phyloP scores from a whole-genome alignment of 2,113 vertebrate species.

The Hippocampus abdominalis region DNA sequence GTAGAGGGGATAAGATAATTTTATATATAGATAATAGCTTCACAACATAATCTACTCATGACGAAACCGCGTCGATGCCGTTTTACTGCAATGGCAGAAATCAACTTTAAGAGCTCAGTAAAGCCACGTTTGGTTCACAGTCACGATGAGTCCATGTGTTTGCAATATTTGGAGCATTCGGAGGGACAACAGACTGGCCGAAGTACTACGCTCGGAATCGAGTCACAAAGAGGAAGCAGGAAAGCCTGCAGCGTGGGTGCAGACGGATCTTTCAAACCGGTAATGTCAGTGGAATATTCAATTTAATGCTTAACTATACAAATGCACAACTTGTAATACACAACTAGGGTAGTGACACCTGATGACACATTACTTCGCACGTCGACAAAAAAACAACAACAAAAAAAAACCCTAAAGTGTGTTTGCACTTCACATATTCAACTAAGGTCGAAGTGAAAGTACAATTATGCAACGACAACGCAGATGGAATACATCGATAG shows the following conservation, averaged over 20 bases:
- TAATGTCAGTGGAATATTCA: constrained; percentile 2
- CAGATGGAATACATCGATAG: too few relatives aligned
- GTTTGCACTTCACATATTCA: not conserved
- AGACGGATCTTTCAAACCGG: not conserved
- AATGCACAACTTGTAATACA: too few relatives aligned
- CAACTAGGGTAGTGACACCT: constrained; percentile 7
- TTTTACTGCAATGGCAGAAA: not conserved
- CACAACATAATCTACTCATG: too few relatives aligned
- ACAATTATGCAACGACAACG: not conserved
- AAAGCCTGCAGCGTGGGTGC: not conserved
- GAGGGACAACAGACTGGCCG: not conserved
- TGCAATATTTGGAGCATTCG: not conserved
- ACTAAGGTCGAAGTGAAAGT: not conserved
- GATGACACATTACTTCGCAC: constrained; percentile 51
- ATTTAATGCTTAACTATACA: too few relatives aligned
- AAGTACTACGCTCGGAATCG: not conserved
- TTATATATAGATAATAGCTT: too few relatives aligned
- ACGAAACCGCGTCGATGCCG: too few relatives aligned
- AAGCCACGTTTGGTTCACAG: not conserved
- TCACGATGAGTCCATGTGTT: not conserved
- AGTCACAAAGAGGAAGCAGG: not conserved
- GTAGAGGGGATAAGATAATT: too few relatives aligned
- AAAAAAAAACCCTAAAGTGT: too few relatives aligned
- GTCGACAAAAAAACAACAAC: constrained; percentile 37
- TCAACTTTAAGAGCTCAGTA: not conserved